Evolutionary conservation across 2,888 invertebrate genomes (phyloP).

Genomic region (Lysandra coridon): DNA sequence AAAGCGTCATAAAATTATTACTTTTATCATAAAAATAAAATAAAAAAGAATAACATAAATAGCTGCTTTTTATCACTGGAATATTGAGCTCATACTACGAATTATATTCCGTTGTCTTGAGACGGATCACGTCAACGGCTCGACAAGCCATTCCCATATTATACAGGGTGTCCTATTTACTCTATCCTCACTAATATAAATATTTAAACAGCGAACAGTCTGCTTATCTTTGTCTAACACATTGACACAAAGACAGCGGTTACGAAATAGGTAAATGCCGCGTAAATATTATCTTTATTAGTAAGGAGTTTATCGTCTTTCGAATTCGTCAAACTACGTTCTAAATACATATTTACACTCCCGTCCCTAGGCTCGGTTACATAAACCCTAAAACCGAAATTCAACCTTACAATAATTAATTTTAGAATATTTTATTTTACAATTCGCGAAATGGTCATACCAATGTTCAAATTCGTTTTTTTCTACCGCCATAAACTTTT

Average conservation of each 20-base stretch:
- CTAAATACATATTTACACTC: constrained; percentile 8
- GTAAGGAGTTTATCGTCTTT: neutral
- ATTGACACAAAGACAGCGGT: neutral
- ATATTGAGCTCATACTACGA: constrained; percentile 14
- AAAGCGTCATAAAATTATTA: constrained; percentile 18
- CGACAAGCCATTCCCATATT: neutral
- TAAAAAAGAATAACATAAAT: neutral
- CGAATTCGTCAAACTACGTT: neutral
- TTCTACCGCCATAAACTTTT: constrained; percentile 21
- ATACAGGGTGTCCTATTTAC: neutral
- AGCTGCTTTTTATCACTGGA: constrained; percentile 9
- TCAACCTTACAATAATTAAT: neutral
- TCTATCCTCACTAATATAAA: neutral
- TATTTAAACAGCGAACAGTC: neutral
- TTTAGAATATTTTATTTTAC: constrained; percentile 4
- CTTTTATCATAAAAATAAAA: neutral
- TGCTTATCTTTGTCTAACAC: neutral
- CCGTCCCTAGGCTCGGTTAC: neutral
- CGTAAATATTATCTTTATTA: neutral
- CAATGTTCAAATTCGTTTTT: constrained; percentile 12
- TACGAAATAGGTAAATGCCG: too few relatives aligned
- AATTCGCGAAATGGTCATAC: constrained; percentile 20
- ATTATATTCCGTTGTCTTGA: constrained; percentile 17
- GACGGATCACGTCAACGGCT: neutral
- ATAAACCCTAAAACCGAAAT: neutral